Conservation (phyloP, 2,888 invertebrate species). For the Girardia tigrina region DNA sequence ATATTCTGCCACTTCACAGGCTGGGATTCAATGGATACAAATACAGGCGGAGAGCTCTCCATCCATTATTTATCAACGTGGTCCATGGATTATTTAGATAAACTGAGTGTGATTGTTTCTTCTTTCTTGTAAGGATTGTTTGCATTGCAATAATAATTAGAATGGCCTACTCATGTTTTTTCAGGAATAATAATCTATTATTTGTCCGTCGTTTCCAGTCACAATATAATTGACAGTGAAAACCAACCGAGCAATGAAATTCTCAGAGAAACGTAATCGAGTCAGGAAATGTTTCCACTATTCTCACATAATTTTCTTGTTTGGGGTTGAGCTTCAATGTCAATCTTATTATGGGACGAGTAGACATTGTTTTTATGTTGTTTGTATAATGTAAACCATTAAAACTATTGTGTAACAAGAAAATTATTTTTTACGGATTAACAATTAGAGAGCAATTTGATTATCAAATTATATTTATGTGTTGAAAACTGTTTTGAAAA, state of each 20-base stretch:
- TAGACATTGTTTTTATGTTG: neutral
- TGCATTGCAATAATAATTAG: neutral
- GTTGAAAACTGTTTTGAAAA: too few species aligned
- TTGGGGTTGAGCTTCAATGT: neutral
- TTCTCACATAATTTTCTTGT: neutral
- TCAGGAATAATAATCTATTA: neutral
- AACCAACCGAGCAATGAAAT: neutral
- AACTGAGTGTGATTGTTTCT: conserved; percentile 11
- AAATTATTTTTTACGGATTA: too few species aligned
- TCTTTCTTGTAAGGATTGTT: neutral
- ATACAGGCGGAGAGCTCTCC: neutral
- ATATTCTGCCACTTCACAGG: neutral
- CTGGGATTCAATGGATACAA: neutral
- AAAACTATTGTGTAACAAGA: too few species aligned
- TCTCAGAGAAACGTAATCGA: conserved; percentile 23
- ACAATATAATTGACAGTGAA: conserved; percentile 12
- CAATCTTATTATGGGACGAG: neutral
- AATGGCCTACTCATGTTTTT: neutral
- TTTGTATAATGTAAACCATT: too few species aligned
- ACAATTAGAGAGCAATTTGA: too few species aligned
- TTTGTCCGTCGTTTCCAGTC: neutral
- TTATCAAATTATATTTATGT: too few species aligned
- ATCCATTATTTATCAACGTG: neutral
- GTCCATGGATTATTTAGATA: conserved; percentile 6
- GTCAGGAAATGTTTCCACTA: conserved; percentile 13